Base-by-base conservation (phyloP, 2,888 invertebrate species). In the Synergus japonicus region DNA sequence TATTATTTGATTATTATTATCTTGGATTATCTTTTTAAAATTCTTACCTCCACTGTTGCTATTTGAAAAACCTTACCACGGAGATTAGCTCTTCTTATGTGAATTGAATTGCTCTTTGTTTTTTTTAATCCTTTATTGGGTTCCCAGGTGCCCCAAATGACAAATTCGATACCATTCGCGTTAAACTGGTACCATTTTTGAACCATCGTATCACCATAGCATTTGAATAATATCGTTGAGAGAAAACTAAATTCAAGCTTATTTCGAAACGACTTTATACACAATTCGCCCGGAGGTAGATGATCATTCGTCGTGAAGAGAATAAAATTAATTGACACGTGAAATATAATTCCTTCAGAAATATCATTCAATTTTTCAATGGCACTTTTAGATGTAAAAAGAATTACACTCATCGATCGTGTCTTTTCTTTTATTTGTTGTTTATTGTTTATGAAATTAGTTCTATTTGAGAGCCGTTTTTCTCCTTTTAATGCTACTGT, bases 141-240 rank as follows among this genome's bases (percentile, higher is more conserved):
- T 79, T 4, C 83, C 87, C 54, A 54, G 10, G 85, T 78, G n/a
- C 83, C 67, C 4, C 22, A 18, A 0, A 77, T 80, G 49, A 78
- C 54, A 4, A 83, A 85, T 1, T 76, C 9, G 29, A 83, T 84
- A 0, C 81, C 76, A 1, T 76, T 43, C 2, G 85, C 43, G 0
- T 84, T 76, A 81, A n/a, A 54, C 9, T 8, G n/a, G n/a, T 87
- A 89, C 87, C 88, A 88, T 69, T 88, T 88, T 9, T 78, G 76
- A 4, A 88, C 29, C 0, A 12, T 64, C 4, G 78, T 12, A 41
- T 84, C 76, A 0, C 81, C 73, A 37, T 82, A 78, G 37, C 87
- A 86, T 7, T 82, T 81, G 1, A 90, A 85, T 18, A 89, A 49
- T 84, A 88, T 84, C 80, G 49, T n/a, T 15, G 15, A 7, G 15